A percentile compares a stretch with the other conserved stretches of the same genome.
phyloP scores from a whole-genome alignment of 1,140 invertebrate genomes.

The Tetranychus urticae region DNA sequence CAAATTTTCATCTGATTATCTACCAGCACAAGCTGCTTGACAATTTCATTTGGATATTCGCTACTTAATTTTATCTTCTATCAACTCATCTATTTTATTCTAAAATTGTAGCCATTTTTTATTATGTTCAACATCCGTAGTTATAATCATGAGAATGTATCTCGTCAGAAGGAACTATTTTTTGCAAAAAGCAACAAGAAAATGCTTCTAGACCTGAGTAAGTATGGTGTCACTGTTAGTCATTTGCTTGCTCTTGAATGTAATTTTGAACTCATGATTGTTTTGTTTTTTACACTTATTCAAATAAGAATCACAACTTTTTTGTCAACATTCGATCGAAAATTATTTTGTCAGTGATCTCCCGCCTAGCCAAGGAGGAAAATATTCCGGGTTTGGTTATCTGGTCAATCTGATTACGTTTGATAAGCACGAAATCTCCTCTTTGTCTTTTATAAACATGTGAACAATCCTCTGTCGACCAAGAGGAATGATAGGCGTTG shows the following conservation, averaged over 20 bases:
- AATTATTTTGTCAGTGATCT: conserved; percentile 35
- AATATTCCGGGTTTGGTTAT: conserved; percentile 67
- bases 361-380: conserved; percentile 59
- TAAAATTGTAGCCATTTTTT: background rate
- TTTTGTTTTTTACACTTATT: background rate
- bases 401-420: conserved; percentile 48
- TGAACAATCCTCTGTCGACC: no score
- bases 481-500: no score
- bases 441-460: no score
- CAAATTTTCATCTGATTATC: no score
- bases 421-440: conserved; percentile 36
- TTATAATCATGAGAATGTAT: conserved; percentile 34
- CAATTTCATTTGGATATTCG: no score
- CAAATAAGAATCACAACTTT: no score
- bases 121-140: conserved; percentile 9
- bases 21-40: no score
- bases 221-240: no score
- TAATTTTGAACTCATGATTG: no score
- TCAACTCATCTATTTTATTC: background rate
- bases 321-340: no score
- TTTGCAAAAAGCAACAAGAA: conserved; percentile 45
- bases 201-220: conserved; percentile 50
- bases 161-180: conserved; percentile 47
- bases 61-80: no score
- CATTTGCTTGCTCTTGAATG: no score